A percentile compares a stretch with the other conserved stretches of the same genome.
These are phyloP conservation scores for Paragorgia papillata DNA, from an alignment of 92 coral and sea anemone species.

Conservation along the genomic window DNA sequence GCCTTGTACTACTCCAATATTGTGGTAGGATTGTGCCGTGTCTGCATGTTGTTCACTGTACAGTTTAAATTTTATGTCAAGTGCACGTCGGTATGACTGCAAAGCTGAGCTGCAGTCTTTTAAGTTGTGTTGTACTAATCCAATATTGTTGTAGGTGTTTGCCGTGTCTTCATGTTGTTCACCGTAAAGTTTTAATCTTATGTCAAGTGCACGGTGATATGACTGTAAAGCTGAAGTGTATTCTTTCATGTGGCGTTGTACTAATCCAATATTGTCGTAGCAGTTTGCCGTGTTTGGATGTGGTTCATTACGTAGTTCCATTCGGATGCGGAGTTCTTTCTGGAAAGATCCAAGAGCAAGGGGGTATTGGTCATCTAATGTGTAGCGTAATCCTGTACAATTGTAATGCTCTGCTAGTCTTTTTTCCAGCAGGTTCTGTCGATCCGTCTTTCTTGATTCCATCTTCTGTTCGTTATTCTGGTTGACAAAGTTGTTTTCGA, in stretches of 20 bases:
- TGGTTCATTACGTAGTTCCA: neutral
- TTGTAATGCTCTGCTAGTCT: conserved; percentile 1
- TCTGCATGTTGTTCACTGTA: conserved; percentile 12
- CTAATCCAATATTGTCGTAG: too few species aligned
- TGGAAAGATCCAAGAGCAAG: neutral
- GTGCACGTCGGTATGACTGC: conserved; percentile 13
- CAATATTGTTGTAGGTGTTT: neutral
- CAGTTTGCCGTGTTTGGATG: neutral
- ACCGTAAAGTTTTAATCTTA: neutral
- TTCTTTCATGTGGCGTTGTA: too few species aligned
- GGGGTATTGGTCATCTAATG: conserved; percentile 2
- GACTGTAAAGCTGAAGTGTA: neutral
- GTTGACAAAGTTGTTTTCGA: neutral
- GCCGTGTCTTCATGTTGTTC: neutral
- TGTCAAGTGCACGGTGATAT: neutral
- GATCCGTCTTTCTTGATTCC: neutral
- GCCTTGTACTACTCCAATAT: neutral
- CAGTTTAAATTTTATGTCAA: conserved; percentile 14
- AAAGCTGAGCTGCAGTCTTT: conserved; percentile 8
- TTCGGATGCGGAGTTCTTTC: neutral
- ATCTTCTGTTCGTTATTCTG: neutral
- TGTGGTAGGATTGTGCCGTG: conserved; percentile 33
- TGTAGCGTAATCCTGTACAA: neutral
- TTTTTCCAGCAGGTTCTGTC: neutral
- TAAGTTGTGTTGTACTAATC: neutral